These are phyloP conservation scores for Taenaris catops DNA, from an alignment of 2,888 invertebrate genomes.

Conservation along the genomic window DNA sequence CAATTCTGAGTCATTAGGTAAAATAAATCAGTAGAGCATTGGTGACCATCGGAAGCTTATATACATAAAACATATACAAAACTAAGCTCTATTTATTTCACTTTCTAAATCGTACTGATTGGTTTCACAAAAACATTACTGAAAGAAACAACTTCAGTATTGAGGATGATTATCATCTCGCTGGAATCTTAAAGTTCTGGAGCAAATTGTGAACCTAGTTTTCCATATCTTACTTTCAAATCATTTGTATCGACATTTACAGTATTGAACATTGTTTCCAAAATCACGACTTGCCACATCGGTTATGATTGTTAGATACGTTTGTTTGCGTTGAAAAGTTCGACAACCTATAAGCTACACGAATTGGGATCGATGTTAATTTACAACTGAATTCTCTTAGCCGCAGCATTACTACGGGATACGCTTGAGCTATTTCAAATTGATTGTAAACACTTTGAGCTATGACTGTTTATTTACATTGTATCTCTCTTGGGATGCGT, in stretches of 20 bases:
- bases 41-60: too few species aligned
- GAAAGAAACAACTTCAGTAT: too few species aligned
- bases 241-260: constrained; percentile 3
- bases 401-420: constrained; percentile 11
- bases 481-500: constrained; percentile 2
- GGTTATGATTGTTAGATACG: constrained; percentile 17
- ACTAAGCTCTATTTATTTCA: too few species aligned
- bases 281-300: constrained; percentile 12
- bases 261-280: constrained; percentile 8
- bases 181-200: too few species aligned
- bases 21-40: too few species aligned
- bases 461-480: constrained; percentile 9
- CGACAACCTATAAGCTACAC: constrained; percentile 17
- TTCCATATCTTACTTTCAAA: constrained; percentile 7
- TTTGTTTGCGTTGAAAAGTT: constrained; percentile 19
- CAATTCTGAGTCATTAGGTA: too few species aligned
- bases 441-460: constrained; percentile 8
- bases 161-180: too few species aligned
- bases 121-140: too few species aligned
- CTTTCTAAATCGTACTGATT: too few species aligned
- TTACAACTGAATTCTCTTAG: constrained; percentile 11
- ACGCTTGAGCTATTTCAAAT: constrained; percentile 10
- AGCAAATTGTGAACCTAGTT: too few species aligned
- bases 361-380: constrained; percentile 16
- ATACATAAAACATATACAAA: too few species aligned